Base-by-base conservation (phyloP, 2,113 vertebrate genomes). In the Callopanchax toddi region DNA sequence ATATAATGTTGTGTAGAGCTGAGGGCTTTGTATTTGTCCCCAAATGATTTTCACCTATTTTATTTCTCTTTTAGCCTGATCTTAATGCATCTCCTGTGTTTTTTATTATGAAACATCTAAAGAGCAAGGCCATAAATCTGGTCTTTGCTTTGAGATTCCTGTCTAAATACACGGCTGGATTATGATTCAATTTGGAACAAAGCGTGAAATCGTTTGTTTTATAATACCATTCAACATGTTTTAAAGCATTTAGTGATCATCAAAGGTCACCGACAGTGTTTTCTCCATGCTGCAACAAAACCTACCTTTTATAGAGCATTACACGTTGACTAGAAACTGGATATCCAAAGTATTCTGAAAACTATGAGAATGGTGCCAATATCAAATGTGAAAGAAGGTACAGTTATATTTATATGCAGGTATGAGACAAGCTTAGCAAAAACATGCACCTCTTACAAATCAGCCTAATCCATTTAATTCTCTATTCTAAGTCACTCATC, bases 121-220 rank as follows among this genome's bases (percentile, higher is more conserved):
- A n/a, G n/a, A n/a, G n/a, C n/a, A n/a, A n/a, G n/a, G n/a, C n/a
- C n/a, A n/a, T n/a, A n/a, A n/a, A n/a, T n/a, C n/a, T n/a, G n/a
- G n/a, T n/a, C n/a, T n/a, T n/a, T n/a, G n/a, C n/a, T n/a, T n/a
- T n/a, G n/a, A n/a, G n/a, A n/a, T n/a, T n/a, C n/a, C n/a, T n/a
- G n/a, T n/a, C n/a, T n/a, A n/a, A n/a, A n/a, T n/a, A n/a, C n/a
- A n/a, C n/a, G n/a, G n/a, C n/a, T n/a, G n/a, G n/a, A n/a, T n/a
- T n/a, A n/a, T n/a, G n/a, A n/a, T n/a, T n/a, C n/a, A n/a, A n/a
- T n/a, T n/a, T n/a, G n/a, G 63, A 37, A 51, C 11, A 52, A 63
- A 51, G 51, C 48, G 51, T 34, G 18, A 67, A 66, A 71, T 60
- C 42, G 2, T 49, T 43, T 46, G 23, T 44, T 43, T 26, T 59